Evolutionary conservation across 2,888 invertebrate species (phyloP).

Genomic region (Lycocerus yunnanus): DNA sequence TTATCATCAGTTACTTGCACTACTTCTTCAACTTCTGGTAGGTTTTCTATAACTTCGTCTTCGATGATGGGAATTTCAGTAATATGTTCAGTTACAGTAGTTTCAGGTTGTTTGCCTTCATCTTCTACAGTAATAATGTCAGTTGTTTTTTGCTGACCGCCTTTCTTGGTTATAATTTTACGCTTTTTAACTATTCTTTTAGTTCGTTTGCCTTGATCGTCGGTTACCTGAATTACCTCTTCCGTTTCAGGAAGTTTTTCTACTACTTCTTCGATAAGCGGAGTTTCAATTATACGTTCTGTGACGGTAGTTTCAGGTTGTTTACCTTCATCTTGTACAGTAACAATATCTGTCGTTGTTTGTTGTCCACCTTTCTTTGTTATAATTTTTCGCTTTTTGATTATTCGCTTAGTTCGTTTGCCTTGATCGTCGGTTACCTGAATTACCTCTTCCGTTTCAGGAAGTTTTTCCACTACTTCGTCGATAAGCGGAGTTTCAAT

Average conservation of each 20-base stretch:
- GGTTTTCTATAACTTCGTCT: constrained; percentile 12
- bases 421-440: constrained; percentile 40
- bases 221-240: no score
- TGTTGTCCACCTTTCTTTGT: constrained; percentile 53
- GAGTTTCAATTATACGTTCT: constrained; percentile 35
- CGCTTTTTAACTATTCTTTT: no score
- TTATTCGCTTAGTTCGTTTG: constrained; percentile 38
- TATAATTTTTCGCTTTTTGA: constrained; percentile 46
- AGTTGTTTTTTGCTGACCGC: no score
- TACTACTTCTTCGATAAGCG: constrained; percentile 35
- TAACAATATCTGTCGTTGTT: constrained; percentile 56
- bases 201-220: no score
- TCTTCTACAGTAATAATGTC: no score
- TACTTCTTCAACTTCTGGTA: no score
- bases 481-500: constrained; percentile 37
- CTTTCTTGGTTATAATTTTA: no score
- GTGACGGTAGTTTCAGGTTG: constrained; percentile 38
- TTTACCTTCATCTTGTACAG: constrained; percentile 53
- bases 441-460: constrained; percentile 46
- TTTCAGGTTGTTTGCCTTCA: no score
- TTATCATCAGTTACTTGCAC: neutral
- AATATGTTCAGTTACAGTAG: no score
- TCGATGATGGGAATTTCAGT: neutral
- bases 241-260: constrained; percentile 35
- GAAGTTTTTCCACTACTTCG: constrained; percentile 19